These are phyloP conservation scores for Geotrypetes seraphini DNA, from an alignment of 2,797 vertebrate species.

Conservation along the genomic window DNA sequence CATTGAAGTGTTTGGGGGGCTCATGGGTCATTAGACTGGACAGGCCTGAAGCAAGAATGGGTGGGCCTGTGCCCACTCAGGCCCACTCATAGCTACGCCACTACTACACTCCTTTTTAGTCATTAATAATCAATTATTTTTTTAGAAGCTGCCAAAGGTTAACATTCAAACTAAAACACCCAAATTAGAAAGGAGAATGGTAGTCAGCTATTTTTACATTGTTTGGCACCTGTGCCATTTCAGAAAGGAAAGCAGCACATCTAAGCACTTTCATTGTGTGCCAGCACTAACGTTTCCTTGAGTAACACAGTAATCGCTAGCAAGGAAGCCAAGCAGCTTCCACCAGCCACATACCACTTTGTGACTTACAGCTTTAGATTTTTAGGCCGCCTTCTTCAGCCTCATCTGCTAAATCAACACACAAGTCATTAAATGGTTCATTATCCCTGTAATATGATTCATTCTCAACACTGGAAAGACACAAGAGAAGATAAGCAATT, in stretches of 20 bases:
- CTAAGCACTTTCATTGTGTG: slow-evolving; percentile 1
- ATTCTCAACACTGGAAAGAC: slow-evolving; percentile 44
- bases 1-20: too few relatives aligned
- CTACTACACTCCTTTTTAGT: too few relatives aligned
- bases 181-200: too few relatives aligned
- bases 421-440: slow-evolving; percentile 66
- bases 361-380: slow-evolving; percentile 53
- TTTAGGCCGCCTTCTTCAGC: slow-evolving; percentile 55
- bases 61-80: too few relatives aligned
- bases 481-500: slow-evolving; percentile 26
- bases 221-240: slow-evolving; percentile 10
- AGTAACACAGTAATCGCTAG: slow-evolving; percentile 28
- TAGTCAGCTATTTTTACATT: not conserved
- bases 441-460: slow-evolving; percentile 67
- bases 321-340: slow-evolving; percentile 4
- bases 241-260: slow-evolving; percentile 5
- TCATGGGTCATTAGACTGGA: too few relatives aligned
- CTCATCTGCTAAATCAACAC: slow-evolving; percentile 70
- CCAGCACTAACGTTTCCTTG: slow-evolving; percentile 14
- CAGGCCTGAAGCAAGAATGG: too few relatives aligned
- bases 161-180: too few relatives aligned
- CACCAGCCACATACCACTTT: not conserved
- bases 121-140: not conserved
- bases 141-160: not conserved
- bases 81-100: too few relatives aligned